A percentile compares a stretch with the other conserved stretches of the same genome.
Evolutionary conservation across 1,140 invertebrate species (phyloP).

Genomic region (Oscheius sp.): DNA sequence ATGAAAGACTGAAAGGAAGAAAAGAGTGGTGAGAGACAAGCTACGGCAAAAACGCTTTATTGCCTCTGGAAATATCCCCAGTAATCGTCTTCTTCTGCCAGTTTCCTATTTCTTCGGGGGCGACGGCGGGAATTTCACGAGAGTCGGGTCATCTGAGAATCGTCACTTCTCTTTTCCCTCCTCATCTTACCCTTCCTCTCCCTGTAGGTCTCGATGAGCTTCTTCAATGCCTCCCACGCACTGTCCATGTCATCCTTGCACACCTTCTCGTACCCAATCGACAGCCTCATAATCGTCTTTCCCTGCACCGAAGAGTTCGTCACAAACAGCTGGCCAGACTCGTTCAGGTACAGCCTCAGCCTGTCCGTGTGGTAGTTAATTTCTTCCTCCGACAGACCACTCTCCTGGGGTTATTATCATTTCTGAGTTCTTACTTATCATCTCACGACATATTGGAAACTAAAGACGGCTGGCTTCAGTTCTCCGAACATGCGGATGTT

Average conservation of each 20-base stretch:
- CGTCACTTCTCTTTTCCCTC: no score
- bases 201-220: not conserved
- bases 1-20: no score
- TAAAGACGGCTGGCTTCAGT: not conserved
- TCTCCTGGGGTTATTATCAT: no score
- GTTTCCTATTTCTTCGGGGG: conserved; percentile 3
- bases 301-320: not conserved
- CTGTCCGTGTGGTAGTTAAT: not conserved
- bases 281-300: not conserved
- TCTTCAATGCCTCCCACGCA: not conserved
- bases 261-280: not conserved
- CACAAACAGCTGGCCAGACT: not conserved
- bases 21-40: conserved; percentile 2
- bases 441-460: conserved; percentile 4
- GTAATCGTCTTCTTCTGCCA: not conserved
- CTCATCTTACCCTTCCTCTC: conserved; percentile 3
- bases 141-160: not conserved
- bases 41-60: not conserved
- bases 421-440: no score
- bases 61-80: no score
- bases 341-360: not conserved
- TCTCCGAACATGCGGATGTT: not conserved
- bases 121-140: not conserved
- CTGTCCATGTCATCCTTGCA: not conserved
- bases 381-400: not conserved